Conservation (phyloP, 2,888 invertebrate genomes). For the Arge pagana region DNA sequence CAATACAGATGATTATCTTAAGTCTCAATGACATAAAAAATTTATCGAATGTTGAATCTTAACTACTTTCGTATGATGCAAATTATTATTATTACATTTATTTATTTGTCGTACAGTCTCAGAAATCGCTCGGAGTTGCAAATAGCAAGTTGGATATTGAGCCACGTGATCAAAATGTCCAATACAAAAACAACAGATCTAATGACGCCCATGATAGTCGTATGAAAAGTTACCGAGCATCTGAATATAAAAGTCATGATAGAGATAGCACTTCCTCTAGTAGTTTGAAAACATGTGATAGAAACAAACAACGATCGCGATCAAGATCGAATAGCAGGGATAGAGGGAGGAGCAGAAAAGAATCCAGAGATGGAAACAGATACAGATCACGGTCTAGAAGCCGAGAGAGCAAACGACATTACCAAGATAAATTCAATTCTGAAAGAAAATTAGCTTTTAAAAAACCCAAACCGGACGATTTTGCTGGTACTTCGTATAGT, state of each 20-base stretch:
- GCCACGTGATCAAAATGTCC: not conserved
- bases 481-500: constrained; percentile 10
- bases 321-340: constrained; percentile 22
- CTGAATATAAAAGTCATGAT: constrained; percentile 16
- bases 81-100: too few species aligned
- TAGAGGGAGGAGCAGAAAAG: not conserved
- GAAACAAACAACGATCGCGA: constrained; percentile 2
- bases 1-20: too few species aligned
- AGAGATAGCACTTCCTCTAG: not conserved
- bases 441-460: constrained; percentile 34
- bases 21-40: too few species aligned
- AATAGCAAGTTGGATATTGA: constrained; percentile 13
- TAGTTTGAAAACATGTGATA: not conserved
- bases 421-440: constrained; percentile 1
- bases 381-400: constrained; percentile 9
- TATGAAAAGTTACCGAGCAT: constrained; percentile 57
- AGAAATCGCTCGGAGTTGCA: too few species aligned
- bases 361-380: not conserved
- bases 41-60: too few species aligned
- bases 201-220: constrained; percentile 10
- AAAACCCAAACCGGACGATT: constrained; percentile 40
- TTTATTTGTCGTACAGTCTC: too few species aligned
- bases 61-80: too few species aligned
- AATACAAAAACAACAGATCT: constrained; percentile 12
- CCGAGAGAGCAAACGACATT: constrained; percentile 9